Conservation (phyloP, 2,888 invertebrate species). For the Danaus chrysippus region DNA sequence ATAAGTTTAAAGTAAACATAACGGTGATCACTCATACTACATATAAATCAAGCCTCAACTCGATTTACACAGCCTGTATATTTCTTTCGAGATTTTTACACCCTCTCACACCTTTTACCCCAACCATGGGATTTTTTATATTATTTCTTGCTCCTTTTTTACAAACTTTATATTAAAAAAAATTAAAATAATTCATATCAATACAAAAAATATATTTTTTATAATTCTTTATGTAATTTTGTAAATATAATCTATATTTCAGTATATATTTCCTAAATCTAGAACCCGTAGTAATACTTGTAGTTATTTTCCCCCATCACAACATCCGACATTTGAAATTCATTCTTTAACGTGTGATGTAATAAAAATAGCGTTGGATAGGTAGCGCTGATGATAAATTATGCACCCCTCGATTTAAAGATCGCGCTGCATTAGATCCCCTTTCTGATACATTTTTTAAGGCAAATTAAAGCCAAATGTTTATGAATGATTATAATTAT, state of each 20-base stretch:
- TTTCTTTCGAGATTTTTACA: conserved; percentile 58
- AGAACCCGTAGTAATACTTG: conserved; percentile 41
- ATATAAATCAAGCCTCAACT: conserved; percentile 55
- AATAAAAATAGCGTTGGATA: conserved; percentile 74
- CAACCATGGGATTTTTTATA: conserved; percentile 33
- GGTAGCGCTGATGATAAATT: conserved; percentile 66
- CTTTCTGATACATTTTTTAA: conserved; percentile 64
- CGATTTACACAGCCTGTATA: conserved; percentile 52
- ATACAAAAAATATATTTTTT: background rate
- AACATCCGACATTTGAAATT: conserved; percentile 78
- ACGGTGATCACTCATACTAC: conserved; percentile 40
- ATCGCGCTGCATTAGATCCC: conserved; percentile 70
- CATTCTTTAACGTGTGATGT: conserved; percentile 78
- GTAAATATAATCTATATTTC: background rate
- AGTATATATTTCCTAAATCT: background rate
- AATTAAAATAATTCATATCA: background rate
- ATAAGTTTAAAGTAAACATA: conserved; percentile 20
- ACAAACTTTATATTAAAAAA: no score
- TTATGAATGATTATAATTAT: conserved; percentile 45
- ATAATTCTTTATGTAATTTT: background rate
- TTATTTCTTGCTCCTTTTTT: no score
- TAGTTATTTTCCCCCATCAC: conserved; percentile 66
- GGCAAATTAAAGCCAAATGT: conserved; percentile 65
- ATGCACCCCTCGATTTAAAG: conserved; percentile 74
- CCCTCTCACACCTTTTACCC: conserved; percentile 48